These are phyloP conservation scores for Rhogogaster chlorosoma DNA, from an alignment of 2,888 invertebrate species.

Conservation along the genomic window DNA sequence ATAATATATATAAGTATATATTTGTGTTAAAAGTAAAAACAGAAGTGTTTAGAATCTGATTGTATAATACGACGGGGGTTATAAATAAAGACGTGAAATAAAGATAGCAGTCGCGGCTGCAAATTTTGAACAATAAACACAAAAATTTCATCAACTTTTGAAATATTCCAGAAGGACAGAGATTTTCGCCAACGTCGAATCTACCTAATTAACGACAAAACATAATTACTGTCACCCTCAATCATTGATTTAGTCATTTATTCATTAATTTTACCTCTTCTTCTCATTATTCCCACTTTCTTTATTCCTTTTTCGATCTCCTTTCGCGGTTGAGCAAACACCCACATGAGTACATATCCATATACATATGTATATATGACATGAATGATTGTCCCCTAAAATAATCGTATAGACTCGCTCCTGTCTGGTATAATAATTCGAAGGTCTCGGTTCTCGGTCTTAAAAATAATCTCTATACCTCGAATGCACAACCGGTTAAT, in stretches of 20 bases:
- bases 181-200: not conserved
- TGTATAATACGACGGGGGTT: not conserved
- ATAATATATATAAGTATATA: not conserved
- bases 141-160: not conserved
- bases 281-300: not conserved
- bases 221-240: not conserved
- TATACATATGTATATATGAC: not conserved
- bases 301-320: not conserved
- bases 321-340: conserved; percentile 3
- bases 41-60: not conserved
- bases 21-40: not conserved
- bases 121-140: not conserved
- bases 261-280: not conserved
- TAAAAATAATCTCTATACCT: conserved; percentile 27
- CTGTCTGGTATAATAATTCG: conserved; percentile 36
- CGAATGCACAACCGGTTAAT: conserved; percentile 49
- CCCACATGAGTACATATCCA: not conserved
- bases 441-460: conserved; percentile 32
- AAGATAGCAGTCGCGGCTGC: not conserved
- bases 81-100: not conserved
- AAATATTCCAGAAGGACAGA: not conserved
- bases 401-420: conserved; percentile 9
- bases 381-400: conserved; percentile 7
- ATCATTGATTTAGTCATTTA: not conserved
- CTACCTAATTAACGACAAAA: not conserved